Conservation (phyloP, 2,888 invertebrate species). For the Mactromeris polynyma region DNA sequence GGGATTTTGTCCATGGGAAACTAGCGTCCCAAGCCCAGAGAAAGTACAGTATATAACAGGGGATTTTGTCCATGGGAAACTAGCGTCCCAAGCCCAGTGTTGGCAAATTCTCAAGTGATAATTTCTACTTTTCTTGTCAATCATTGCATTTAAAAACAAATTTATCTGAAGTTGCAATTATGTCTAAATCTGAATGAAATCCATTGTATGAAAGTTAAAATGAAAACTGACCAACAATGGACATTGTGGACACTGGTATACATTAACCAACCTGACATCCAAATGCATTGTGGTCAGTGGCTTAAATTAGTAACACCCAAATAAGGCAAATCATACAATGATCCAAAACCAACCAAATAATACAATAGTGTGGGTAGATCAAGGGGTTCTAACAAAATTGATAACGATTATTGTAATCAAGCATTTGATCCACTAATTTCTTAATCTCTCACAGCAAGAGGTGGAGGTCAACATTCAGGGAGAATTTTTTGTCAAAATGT, state of each 20-base stretch:
- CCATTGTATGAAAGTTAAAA: neutral
- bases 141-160: neutral
- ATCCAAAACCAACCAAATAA: neutral
- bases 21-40: too few species aligned
- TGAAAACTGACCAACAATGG: neutral
- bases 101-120: neutral
- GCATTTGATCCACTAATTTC: neutral
- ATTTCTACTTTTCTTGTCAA: neutral
- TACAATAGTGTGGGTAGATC: neutral
- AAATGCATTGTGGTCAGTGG: constrained; percentile 5
- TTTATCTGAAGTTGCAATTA: neutral
- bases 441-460: neutral
- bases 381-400: constrained; percentile 1
- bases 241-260: neutral
- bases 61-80: too few species aligned
- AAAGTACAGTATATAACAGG: too few species aligned
- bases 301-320: neutral
- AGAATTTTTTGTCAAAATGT: neutral
- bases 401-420: neutral
- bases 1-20: too few species aligned
- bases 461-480: neutral
- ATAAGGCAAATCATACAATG: neutral
- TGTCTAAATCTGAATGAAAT: neutral
- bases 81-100: neutral
- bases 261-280: neutral